Percentiles rank a stretch among this genome's conserved stretches.
Conservation (phyloP, 2,888 invertebrate species). For the Cantharis flavilabris region DNA sequence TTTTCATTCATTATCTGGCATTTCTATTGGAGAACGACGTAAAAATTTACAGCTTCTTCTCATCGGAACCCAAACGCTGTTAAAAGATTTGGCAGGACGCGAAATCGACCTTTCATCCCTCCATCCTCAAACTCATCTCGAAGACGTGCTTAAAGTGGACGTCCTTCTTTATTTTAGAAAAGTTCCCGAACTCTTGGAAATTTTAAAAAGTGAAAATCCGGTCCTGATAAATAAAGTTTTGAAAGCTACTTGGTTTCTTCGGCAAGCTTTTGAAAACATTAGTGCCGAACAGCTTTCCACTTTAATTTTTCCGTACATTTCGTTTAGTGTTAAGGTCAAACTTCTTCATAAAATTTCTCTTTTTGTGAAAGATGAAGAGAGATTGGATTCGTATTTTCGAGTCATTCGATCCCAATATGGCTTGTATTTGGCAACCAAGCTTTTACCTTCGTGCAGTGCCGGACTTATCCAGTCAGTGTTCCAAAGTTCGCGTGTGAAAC, state of each 20-base stretch:
- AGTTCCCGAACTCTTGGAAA: constrained; percentile 20
- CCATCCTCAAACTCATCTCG: constrained; percentile 12
- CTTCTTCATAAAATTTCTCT: constrained; percentile 13
- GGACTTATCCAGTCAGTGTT: not conserved
- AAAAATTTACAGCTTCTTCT: not conserved
- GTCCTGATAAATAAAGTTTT: constrained; percentile 22
- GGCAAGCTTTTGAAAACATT: constrained; percentile 2
- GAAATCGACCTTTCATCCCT: constrained; percentile 1
- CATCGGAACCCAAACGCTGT: not conserved
- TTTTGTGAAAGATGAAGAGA: constrained; percentile 1
- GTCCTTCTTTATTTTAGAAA: constrained; percentile 18
- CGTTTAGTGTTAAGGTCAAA: constrained; percentile 15
- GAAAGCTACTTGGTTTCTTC: constrained; percentile 13
- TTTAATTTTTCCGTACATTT: constrained; percentile 5
- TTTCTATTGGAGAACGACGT: constrained; percentile 5
- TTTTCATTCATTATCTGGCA: not conserved
- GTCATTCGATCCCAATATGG: constrained; percentile 11
- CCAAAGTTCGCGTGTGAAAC: not conserved
- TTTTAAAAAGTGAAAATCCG: constrained; percentile 27
- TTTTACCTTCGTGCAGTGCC: constrained; percentile 12
- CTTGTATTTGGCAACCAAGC: constrained; percentile 9
- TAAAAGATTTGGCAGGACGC: not conserved
- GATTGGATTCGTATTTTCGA: constrained; percentile 10
- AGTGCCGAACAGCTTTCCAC: constrained; percentile 7
- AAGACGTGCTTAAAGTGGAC: constrained; percentile 18